A percentile compares a stretch with the other conserved stretches of the same genome.
Conservation (phyloP, 2,797 vertebrate species). For the Cossypha caffra region DNA sequence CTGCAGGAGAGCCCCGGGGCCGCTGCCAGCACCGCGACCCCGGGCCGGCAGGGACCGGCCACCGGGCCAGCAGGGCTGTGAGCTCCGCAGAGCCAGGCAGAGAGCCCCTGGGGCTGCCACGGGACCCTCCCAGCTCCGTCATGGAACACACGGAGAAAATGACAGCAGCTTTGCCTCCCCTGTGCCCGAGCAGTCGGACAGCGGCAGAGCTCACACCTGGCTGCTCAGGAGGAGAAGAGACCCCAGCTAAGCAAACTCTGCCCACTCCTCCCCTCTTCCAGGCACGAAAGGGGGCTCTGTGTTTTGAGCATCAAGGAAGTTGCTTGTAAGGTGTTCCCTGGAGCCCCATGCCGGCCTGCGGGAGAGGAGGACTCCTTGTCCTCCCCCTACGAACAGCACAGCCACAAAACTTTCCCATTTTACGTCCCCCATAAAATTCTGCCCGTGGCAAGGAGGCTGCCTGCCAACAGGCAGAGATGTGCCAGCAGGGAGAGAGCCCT, state of each 20-base stretch:
- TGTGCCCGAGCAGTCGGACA: accelerated
- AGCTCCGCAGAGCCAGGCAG: not conserved
- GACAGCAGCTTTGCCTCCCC: not conserved
- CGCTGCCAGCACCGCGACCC: not conserved
- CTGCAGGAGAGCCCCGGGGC: not conserved
- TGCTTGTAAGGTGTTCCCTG: accelerated
- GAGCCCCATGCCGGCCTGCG: accelerated
- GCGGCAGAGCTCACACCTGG: accelerated
- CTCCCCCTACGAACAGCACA: accelerated
- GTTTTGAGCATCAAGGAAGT: not conserved
- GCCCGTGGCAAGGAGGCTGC: accelerated
- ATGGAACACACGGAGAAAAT: accelerated
- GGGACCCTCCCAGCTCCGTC: not conserved
- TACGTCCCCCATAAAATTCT: not conserved
- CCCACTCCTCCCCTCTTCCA: too few species aligned
- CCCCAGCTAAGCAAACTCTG: not conserved
- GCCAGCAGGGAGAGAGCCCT: not conserved
- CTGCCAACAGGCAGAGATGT: not conserved
- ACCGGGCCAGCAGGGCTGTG: not conserved
- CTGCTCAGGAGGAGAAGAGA: not conserved
- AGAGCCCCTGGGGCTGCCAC: not conserved
- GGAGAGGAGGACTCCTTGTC: accelerated
- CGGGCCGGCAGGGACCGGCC: not conserved
- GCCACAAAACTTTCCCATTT: not conserved
- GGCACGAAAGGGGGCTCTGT: too few species aligned